These are phyloP conservation scores for Tetranychus truncatus DNA, from an alignment of 2,888 invertebrate genomes.

Conservation along the genomic window DNA sequence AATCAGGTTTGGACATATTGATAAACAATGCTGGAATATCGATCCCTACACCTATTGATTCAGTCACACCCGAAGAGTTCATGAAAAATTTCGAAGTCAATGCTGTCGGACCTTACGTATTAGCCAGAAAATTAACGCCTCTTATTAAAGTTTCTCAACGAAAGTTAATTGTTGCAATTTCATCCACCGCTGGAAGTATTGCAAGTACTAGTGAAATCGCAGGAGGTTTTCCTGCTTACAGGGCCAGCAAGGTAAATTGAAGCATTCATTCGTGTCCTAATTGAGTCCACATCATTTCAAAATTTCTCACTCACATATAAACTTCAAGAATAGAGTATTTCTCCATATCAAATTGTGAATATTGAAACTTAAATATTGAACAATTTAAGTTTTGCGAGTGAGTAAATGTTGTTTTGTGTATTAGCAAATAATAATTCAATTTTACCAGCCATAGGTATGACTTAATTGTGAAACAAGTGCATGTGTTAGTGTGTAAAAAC, in stretches of 20 bases:
- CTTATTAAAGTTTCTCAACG: constrained; percentile 39
- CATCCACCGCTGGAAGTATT: constrained; percentile 62
- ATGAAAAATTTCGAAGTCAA: constrained; percentile 52
- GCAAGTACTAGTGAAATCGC: constrained; percentile 38
- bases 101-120: constrained; percentile 58
- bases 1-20: constrained; percentile 54
- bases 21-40: constrained; percentile 71
- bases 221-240: constrained; percentile 65
- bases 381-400: too few relatives aligned
- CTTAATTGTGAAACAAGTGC: too few relatives aligned
- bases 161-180: constrained; percentile 55
- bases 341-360: too few relatives aligned
- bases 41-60: constrained; percentile 51
- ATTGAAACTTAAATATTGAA: too few relatives aligned
- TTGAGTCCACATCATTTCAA: too few relatives aligned
- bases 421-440: too few relatives aligned
- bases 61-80: constrained; percentile 52
- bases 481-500: too few relatives aligned
- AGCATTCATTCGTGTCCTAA: background rate
- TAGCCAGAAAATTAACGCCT: constrained; percentile 58
- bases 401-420: too few relatives aligned
- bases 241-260: constrained; percentile 49
- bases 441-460: too few relatives aligned
- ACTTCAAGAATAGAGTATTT: too few relatives aligned
- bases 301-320: too few relatives aligned